These are phyloP conservation scores for Takifugu ocellatus DNA, from an alignment of 2,797 vertebrate genomes.

Conservation along the genomic window DNA sequence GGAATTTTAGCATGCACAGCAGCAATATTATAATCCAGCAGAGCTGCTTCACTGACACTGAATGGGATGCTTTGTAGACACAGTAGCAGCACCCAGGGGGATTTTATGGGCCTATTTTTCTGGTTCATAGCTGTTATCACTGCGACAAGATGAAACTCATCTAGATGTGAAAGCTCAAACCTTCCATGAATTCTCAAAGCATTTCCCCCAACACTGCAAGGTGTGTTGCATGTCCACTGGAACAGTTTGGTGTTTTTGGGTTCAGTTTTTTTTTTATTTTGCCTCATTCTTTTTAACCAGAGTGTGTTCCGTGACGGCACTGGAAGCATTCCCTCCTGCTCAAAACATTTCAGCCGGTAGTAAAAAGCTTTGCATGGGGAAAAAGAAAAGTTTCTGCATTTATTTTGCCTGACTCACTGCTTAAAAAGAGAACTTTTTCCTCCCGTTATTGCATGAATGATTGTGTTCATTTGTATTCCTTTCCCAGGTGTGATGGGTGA, in stretches of 20 bases:
- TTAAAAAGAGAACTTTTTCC: background rate
- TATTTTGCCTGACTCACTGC: constrained; percentile 17
- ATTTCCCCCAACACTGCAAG: constrained; percentile 15
- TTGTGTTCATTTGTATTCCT: constrained; percentile 40
- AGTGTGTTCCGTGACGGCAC: constrained; percentile 24
- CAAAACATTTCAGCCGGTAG: constrained; percentile 25
- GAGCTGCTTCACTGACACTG: constrained; percentile 41
- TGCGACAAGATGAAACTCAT: constrained; percentile 58
- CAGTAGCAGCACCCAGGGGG: constrained; percentile 40
- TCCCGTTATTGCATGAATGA: constrained; percentile 1
- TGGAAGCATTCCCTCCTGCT: constrained; percentile 26
- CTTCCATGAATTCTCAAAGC: constrained; percentile 38
- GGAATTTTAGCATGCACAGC: constrained; percentile 49
- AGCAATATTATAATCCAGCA: constrained; percentile 47
- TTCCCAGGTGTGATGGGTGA: constrained; percentile 94
- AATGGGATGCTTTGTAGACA: constrained; percentile 51
- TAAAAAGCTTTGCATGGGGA: constrained; percentile 14
- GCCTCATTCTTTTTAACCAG: constrained; percentile 34
- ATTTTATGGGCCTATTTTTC: constrained; percentile 47
- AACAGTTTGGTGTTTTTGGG: constrained; percentile 19
- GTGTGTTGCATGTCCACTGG: constrained; percentile 29
- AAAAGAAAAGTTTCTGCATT: constrained; percentile 23
- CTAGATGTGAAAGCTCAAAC: constrained; percentile 50
- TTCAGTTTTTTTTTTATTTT: background rate
- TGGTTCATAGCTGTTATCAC: constrained; percentile 55